A percentile compares a stretch with the other conserved stretches of the same genome.
phyloP scores from a whole-genome alignment of 2,797 vertebrate genomes.

The Coregonus sp. region DNA sequence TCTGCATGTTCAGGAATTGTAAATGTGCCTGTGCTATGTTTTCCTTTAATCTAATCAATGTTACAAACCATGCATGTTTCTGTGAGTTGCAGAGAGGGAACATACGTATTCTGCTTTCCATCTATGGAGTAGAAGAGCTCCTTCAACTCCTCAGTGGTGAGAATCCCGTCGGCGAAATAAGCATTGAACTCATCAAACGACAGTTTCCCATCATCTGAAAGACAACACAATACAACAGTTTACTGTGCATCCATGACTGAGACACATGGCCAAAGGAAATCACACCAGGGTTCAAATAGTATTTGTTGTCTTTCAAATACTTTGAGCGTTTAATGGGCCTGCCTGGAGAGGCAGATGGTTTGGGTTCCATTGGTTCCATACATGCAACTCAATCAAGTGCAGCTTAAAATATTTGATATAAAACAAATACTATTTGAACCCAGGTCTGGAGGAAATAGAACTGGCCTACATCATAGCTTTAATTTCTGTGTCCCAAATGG shows the following conservation, averaged over 20 bases:
- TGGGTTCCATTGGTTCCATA: too few relatives aligned
- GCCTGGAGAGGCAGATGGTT: too few relatives aligned
- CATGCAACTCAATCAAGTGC: too few relatives aligned
- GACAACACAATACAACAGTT: slow-evolving; percentile 23
- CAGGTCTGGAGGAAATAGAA: too few relatives aligned
- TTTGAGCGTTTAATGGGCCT: too few relatives aligned
- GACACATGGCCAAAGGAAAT: not conserved
- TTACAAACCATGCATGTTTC: not conserved
- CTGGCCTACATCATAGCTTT: too few relatives aligned
- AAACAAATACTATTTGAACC: too few relatives aligned
- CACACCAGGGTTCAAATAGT: not conserved
- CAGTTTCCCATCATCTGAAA: slow-evolving; percentile 93
- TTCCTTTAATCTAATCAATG: not conserved
- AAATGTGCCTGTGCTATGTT: not conserved
- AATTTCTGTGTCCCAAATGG: too few relatives aligned
- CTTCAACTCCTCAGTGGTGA: slow-evolving; percentile 88
- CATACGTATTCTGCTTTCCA: slow-evolving; percentile 87
- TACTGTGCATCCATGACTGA: not conserved
- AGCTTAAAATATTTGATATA: too few relatives aligned
- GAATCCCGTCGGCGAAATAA: slow-evolving; percentile 92
- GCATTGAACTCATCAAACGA: slow-evolving; percentile 98
- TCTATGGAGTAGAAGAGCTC: slow-evolving; percentile 93
- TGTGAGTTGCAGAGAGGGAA: slow-evolving; percentile 16
- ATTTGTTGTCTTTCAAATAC: too few relatives aligned
- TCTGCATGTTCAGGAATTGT: not conserved